Base-by-base conservation (phyloP, 2,888 invertebrate genomes). In the Ferrisia virgata region DNA sequence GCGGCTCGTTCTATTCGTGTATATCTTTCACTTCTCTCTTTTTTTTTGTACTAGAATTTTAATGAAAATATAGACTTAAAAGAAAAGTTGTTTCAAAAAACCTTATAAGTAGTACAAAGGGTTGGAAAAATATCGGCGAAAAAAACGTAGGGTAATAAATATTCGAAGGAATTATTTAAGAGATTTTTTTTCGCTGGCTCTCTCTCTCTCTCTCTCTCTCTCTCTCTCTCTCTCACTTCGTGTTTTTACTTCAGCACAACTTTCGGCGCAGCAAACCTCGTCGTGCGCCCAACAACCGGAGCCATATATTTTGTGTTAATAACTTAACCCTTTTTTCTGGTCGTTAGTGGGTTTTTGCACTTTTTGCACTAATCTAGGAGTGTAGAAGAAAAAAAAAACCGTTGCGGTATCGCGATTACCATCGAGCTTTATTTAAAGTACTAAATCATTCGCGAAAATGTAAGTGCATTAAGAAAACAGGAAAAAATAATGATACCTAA, bases 301-400 rank as follows among this genome's bases (percentile, higher is more conserved):
- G 82, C 82, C 82, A 82, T 82, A 82, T 82, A 82, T 82, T 82
- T 82, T 82, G 58, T 43, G 82, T 82, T 82, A 82, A 82, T 82
- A 82, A 82, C 82, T 69, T 82, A 82, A 82, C 82, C 82, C 82
- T 82, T 82, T 82, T 82, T 82, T 82, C 82, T 82, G 82, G 82
- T 82, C 82, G 82, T 82, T 82, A 82, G 82, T 36, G 72, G 69
- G 69, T 72, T 82, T 72, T 72, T 82, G 39, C 69, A 39, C 40
- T 64, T 82, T 58, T 82, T 58, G 33, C 69, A 82, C 69, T 69
- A 69, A 69, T 72, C 69, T 69, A 64, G 43, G n/a, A n/a, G n/a
- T n/a, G n/a, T n/a, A n/a, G n/a, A n/a, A n/a, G n/a, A n/a, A n/a
- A n/a, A n/a, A n/a, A 79, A 82, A 82, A 82, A 82, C 69, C 69